Evolutionary conservation across 53 echinoderm and acorn worm genomes (phyloP).

Genomic region (Holothuria scabra): DNA sequence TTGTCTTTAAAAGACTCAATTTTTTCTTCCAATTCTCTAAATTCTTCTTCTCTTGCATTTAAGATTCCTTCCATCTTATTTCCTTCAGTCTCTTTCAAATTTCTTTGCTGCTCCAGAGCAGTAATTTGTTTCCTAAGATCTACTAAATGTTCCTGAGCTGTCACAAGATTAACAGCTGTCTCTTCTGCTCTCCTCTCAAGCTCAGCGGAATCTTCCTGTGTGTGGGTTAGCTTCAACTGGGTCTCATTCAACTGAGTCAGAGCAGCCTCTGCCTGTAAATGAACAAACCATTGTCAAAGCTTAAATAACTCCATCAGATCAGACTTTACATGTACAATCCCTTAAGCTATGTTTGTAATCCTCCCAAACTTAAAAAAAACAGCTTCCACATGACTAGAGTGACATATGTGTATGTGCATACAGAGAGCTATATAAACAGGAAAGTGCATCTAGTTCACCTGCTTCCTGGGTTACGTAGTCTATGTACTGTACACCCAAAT

Average conservation of each 20-base stretch:
- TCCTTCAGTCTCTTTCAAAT: conserved; percentile 54
- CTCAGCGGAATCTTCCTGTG: conserved; percentile 69
- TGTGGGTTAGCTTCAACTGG: conserved; percentile 46
- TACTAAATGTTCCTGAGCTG: conserved; percentile 65
- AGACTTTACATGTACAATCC: no score
- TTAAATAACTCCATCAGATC: no score
- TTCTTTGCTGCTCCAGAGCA: conserved; percentile 56
- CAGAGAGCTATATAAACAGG: no score
- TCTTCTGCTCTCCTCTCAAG: conserved; percentile 78
- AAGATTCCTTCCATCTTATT: conserved; percentile 64
- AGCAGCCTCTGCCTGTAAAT: conserved; percentile 66
- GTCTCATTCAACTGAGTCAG: conserved; percentile 68
- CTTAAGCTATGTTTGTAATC: no score
- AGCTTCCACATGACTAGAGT: no score
- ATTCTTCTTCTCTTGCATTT: conserved; percentile 63
- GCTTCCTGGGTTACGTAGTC: no score
- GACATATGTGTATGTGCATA: no score
- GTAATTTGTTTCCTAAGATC: conserved; percentile 54
- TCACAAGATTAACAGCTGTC: conserved; percentile 57
- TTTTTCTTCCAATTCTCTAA: conserved; percentile 74
- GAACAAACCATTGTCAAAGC: no score
- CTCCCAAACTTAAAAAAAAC: no score
- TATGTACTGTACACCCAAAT: no score
- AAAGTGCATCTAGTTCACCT: no score
- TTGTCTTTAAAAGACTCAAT: conserved; percentile 55